Evolutionary conservation across 2,888 invertebrate species (phyloP).

Genomic region (Pristionchus exspectatus): DNA sequence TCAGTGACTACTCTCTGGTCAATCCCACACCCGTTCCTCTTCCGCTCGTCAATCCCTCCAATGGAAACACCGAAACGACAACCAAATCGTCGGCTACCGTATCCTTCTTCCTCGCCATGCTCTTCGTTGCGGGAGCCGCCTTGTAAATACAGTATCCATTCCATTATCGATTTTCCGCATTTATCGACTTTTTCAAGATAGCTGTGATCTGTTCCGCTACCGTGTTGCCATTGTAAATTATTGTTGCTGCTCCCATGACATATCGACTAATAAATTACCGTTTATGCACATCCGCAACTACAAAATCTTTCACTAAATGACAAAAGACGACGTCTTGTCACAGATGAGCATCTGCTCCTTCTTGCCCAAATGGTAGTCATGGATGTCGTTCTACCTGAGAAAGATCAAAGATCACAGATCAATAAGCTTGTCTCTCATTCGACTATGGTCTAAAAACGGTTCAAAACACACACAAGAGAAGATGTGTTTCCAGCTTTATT

Average conservation of each 20-base stretch:
- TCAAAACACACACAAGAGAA: too few species aligned
- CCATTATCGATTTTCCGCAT: background rate
- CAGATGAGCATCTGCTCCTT: slow-evolving; percentile 68
- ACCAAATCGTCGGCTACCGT: slow-evolving; percentile 41
- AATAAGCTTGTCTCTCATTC: too few species aligned
- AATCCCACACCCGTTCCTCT: slow-evolving; percentile 35
- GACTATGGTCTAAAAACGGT: too few species aligned
- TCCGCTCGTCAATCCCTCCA: slow-evolving; percentile 8
- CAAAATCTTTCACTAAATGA: too few species aligned
- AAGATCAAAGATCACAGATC: background rate
- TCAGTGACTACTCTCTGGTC: background rate
- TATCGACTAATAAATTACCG: background rate
- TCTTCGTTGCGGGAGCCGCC: slow-evolving; percentile 46
- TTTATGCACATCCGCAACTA: background rate
- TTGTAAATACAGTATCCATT: background rate
- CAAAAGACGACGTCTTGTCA: slow-evolving; percentile 59
- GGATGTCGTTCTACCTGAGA: slow-evolving; percentile 50
- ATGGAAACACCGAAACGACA: background rate
- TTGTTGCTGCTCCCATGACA: slow-evolving; percentile 2
- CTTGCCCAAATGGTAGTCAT: slow-evolving; percentile 55
- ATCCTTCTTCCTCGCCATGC: slow-evolving; percentile 24
- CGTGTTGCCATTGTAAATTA: slow-evolving; percentile 28
- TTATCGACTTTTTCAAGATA: background rate
- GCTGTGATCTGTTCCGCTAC: slow-evolving; percentile 39
- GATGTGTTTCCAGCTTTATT: too few species aligned